Evolutionary conservation across 2,888 invertebrate genomes (phyloP).

Genomic region (Cataglyphis cursor): DNA sequence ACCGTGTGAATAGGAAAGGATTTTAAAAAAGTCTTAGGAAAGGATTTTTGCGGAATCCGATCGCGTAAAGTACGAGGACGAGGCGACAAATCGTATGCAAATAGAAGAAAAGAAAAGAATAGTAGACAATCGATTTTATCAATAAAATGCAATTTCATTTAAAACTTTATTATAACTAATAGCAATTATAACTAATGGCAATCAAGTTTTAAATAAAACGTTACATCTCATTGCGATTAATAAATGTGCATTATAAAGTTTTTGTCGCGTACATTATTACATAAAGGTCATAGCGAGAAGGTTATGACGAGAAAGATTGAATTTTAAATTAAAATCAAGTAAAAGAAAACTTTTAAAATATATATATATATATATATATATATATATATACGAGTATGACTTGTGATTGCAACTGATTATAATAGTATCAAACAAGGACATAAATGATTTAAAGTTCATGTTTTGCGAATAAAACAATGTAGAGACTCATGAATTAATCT

Average conservation of each 20-base stretch:
- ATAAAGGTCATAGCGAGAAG: not conserved
- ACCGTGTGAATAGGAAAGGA: constrained; percentile 48
- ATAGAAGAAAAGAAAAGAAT: not conserved
- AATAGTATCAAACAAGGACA: not conserved
- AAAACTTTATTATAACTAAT: not conserved
- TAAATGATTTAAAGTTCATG: not conserved
- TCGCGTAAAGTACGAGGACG: not conserved
- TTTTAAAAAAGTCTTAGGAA: constrained; percentile 37
- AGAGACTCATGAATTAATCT: not conserved
- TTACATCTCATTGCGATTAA: not conserved
- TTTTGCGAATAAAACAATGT: not conserved
- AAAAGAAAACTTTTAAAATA: not conserved
- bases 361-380: no score
- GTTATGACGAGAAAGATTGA: not conserved
- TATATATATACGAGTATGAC: no score
- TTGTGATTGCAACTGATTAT: not conserved
- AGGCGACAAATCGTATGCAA: not conserved
- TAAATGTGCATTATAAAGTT: not conserved
- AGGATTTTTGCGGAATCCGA: constrained; percentile 22
- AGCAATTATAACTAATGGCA: not conserved
- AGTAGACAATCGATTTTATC: not conserved
- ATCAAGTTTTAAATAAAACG: not conserved
- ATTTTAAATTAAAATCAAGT: not conserved
- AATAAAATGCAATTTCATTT: constrained; percentile 8
- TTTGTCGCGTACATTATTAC: not conserved